phyloP scores from a whole-genome alignment of 2,888 invertebrate genomes.

The Napeogenes inachia region DNA sequence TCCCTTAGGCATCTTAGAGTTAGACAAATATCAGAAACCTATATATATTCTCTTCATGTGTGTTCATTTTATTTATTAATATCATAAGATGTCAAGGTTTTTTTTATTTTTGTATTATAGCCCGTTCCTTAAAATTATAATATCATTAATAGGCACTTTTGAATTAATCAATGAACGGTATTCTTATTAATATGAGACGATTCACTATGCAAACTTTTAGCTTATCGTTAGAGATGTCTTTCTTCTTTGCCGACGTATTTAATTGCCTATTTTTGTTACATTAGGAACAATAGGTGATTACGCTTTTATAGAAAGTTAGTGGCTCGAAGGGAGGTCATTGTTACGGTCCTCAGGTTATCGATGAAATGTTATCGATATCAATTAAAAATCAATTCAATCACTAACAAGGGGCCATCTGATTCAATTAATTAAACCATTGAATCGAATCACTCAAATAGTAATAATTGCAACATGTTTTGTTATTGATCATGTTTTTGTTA shows the following conservation, averaged over 20 bases:
- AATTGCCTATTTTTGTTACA: slow-evolving; percentile 60
- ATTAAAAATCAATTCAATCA: slow-evolving; percentile 64
- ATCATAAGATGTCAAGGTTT: too few relatives aligned
- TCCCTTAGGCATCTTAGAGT: slow-evolving; percentile 21
- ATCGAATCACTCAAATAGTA: slow-evolving; percentile 42
- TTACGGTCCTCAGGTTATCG: slow-evolving; percentile 59
- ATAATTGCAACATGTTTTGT: slow-evolving; percentile 31
- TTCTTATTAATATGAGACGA: too few relatives aligned
- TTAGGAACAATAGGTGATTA: slow-evolving; percentile 74
- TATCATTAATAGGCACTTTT: too few relatives aligned
- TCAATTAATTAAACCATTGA: slow-evolving; percentile 65
- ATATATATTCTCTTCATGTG: slow-evolving; percentile 25
- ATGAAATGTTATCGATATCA: slow-evolving; percentile 47
- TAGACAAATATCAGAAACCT: slow-evolving; percentile 27
- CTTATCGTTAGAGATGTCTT: slow-evolving; percentile 24
- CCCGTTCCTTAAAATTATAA: too few relatives aligned
- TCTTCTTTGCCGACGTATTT: slow-evolving; percentile 33
- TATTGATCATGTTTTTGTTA: slow-evolving; percentile 18
- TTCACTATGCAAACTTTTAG: slow-evolving; percentile 11
- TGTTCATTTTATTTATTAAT: slow-evolving; percentile 13
- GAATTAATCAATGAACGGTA: too few relatives aligned
- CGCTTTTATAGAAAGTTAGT: slow-evolving; percentile 64
- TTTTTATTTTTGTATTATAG: too few relatives aligned
- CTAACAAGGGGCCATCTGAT: slow-evolving; percentile 75
- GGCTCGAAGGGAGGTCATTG: slow-evolving; percentile 67